Evolutionary conservation across 2,797 vertebrate genomes (phyloP).

Genomic region (Ctenopoma multispine): DNA sequence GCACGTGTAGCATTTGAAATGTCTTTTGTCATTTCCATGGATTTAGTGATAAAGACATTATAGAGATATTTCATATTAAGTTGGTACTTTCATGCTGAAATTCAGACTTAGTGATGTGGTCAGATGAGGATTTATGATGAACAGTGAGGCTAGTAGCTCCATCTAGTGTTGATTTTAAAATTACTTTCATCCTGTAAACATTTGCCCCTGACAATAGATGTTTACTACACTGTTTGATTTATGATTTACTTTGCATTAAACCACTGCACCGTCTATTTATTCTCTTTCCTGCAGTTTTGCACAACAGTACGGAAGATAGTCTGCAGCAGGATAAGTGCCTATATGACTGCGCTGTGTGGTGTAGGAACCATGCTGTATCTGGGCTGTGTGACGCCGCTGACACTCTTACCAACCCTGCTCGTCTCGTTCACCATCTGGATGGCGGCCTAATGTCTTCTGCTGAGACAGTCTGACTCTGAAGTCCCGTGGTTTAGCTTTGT

Average conservation of each 20-base stretch:
- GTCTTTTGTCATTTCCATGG: background rate
- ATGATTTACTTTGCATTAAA: background rate
- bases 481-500: background rate
- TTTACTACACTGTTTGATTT: background rate
- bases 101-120: background rate
- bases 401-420: slow-evolving; percentile 84
- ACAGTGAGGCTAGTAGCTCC: slow-evolving; percentile 51
- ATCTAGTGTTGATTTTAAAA: slow-evolving; percentile 59
- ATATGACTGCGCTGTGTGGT: slow-evolving; percentile 87
- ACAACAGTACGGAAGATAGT: slow-evolving; percentile 91
- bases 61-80: too few relatives aligned
- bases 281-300: slow-evolving; percentile 87
- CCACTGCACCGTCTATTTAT: background rate
- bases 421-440: slow-evolving; percentile 95
- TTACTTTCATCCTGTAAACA: background rate
- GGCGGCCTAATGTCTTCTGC: slow-evolving; percentile 84
- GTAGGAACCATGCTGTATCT: slow-evolving; percentile 82
- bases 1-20: background rate
- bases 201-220: background rate
- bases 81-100: background rate
- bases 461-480: slow-evolving; percentile 21
- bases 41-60: slow-evolving; percentile 33
- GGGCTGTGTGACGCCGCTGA: slow-evolving; percentile 83
- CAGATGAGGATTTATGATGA: background rate
- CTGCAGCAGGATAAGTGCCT: slow-evolving; percentile 89